Percentiles rank a stretch among this genome's conserved stretches.
Evolutionary conservation across 2,797 vertebrate genomes (phyloP).

Genomic region (Eupleurogrammus muticus): DNA sequence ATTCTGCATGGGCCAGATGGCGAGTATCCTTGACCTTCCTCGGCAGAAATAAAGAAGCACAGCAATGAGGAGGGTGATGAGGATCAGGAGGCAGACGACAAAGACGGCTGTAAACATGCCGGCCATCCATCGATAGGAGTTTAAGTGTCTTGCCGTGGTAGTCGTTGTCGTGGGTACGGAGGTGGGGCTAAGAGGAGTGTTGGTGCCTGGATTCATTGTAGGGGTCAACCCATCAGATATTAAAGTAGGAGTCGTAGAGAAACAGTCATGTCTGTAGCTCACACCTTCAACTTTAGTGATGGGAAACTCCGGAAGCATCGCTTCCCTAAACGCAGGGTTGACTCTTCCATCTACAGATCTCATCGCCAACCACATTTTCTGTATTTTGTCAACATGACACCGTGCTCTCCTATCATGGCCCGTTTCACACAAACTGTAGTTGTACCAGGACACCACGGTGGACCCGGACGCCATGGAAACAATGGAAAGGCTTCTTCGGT

Average conservation of each 20-base stretch:
- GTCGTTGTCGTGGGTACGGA: conserved; percentile 1
- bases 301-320: conserved; percentile 77
- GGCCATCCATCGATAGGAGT: background rate
- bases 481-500: conserved; percentile 45
- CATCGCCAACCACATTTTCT: conserved; percentile 51
- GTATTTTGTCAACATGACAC: conserved; percentile 48
- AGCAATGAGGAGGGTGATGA: conserved; percentile 18
- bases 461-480: conserved; percentile 66
- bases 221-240: background rate
- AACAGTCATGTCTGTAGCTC: conserved; percentile 46
- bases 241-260: conserved; percentile 3
- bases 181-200: conserved; percentile 8
- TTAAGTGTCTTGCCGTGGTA: rapidly evolving
- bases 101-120: conserved; percentile 37
- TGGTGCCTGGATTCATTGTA: background rate
- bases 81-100: conserved; percentile 54
- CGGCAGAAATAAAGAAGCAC: conserved; percentile 42
- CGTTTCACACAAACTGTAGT: conserved; percentile 51
- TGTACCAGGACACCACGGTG: conserved; percentile 72
- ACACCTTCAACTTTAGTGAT: conserved; percentile 53
- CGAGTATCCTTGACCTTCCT: conserved; percentile 9
- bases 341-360: conserved; percentile 16
- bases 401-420: background rate
- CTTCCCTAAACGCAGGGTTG: conserved; percentile 58
- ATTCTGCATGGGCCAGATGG: conserved; percentile 22